These are phyloP conservation scores for Dromiciops gliroides DNA, from an alignment of 2,113 vertebrate genomes.

Conservation along the genomic window DNA sequence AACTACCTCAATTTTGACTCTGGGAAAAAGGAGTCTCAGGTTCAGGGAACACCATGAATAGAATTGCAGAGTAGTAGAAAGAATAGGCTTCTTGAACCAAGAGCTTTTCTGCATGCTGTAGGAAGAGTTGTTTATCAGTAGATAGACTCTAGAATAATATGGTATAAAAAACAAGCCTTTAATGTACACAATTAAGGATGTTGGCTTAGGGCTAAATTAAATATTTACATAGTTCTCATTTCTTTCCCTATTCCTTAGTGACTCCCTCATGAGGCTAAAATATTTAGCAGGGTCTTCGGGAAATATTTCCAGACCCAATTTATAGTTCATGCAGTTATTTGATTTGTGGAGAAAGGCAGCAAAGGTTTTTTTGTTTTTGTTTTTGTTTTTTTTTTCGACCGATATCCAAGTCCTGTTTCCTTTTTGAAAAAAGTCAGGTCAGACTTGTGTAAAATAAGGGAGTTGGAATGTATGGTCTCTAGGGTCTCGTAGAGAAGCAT, in stretches of 20 bases:
- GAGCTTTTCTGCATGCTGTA: not conserved
- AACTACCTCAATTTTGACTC: not conserved
- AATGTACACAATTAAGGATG: constrained; percentile 42
- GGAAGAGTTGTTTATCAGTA: not conserved
- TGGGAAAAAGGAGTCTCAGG: not conserved
- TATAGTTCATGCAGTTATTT: not conserved
- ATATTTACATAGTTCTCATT: constrained; percentile 33
- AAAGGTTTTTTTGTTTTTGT: too few relatives aligned
- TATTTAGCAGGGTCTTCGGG: constrained; percentile 46
- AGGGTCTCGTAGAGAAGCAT: not conserved
- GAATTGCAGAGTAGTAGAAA: fast-evolving
- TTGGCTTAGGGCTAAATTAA: constrained; percentile 55
- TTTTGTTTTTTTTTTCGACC: not conserved
- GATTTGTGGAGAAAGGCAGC: fast-evolving
- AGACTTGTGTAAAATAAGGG: not conserved
- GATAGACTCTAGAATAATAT: not conserved
- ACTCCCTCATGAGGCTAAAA: constrained; percentile 25
- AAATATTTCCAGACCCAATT: not conserved
- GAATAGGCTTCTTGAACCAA: not conserved
- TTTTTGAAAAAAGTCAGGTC: not conserved
- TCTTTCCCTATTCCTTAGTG: constrained; percentile 3
- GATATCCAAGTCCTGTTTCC: not conserved
- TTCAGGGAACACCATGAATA: not conserved
- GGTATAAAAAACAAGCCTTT: not conserved
- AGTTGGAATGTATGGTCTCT: not conserved